Conservation (phyloP, 2,113 vertebrate genomes). For the Pachycephala philippinensis region DNA sequence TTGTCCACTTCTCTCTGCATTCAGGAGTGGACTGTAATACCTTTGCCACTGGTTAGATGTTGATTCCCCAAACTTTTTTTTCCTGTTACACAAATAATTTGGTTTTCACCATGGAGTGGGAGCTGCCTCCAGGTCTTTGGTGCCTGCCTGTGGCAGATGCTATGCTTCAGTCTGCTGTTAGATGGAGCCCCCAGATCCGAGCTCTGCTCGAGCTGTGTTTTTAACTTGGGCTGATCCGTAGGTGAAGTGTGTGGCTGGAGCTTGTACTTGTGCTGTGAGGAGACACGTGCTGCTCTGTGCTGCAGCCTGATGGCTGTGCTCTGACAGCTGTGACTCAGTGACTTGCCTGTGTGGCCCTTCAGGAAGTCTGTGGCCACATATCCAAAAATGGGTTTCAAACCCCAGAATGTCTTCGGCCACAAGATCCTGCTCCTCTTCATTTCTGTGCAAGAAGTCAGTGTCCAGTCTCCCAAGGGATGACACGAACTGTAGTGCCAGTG, state of each 20-base stretch:
- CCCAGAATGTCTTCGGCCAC: not conserved
- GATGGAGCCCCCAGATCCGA: not conserved
- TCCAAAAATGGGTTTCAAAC: not conserved
- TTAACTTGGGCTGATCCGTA: not conserved
- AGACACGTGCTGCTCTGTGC: not conserved
- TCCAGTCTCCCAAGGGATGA: not conserved
- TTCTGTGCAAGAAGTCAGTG: not conserved
- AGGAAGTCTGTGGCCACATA: not conserved
- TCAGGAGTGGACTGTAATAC: not conserved
- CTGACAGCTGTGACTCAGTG: not conserved
- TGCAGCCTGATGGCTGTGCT: not conserved
- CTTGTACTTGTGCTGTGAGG: not conserved
- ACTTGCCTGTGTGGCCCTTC: not conserved
- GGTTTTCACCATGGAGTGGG: not conserved
- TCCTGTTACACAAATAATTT: not conserved
- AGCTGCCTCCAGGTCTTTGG: not conserved
- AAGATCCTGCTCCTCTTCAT: not conserved
- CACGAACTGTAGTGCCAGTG: not conserved
- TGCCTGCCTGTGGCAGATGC: not conserved
- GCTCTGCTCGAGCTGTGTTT: accelerated
- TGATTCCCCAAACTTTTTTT: not conserved
- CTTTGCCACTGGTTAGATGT: not conserved
- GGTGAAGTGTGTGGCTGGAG: not conserved
- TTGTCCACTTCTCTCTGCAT: not conserved
- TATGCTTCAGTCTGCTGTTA: not conserved